These are phyloP conservation scores for Drosophila fungiperda DNA, from an alignment of 2,888 invertebrate genomes.

Conservation along the genomic window DNA sequence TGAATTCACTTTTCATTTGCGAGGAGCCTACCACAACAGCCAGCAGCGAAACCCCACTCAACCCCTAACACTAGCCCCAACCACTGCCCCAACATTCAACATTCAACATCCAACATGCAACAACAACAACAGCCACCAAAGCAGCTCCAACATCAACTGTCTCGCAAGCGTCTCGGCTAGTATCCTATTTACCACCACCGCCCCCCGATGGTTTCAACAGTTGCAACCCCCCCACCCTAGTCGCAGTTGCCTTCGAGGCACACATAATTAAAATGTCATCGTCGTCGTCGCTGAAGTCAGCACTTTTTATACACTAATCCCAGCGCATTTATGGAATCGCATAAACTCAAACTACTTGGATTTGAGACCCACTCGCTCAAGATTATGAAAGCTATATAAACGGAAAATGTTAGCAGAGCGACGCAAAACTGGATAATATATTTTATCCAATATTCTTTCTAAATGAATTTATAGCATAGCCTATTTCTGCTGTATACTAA, in stretches of 20 bases:
- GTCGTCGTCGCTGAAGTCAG: slow-evolving; percentile 51
- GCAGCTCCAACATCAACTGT: slow-evolving; percentile 51
- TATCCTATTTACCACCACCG: slow-evolving; percentile 25
- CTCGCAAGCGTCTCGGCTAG: slow-evolving; percentile 72
- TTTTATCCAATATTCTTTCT: not conserved
- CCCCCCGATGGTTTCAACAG: not conserved
- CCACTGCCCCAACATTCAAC: not conserved
- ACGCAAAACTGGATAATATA: not conserved
- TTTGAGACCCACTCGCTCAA: not conserved
- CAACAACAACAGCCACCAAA: slow-evolving; percentile 6
- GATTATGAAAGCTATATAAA: slow-evolving; percentile 2
- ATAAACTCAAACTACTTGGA: not conserved
- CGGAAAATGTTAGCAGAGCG: not conserved
- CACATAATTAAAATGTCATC: slow-evolving; percentile 81
- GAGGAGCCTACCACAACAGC: slow-evolving; percentile 23
- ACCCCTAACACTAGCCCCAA: slow-evolving; percentile 10
- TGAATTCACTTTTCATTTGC: slow-evolving; percentile 76
- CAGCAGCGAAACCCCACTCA: slow-evolving; percentile 2
- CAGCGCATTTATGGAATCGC: slow-evolving; percentile 4
- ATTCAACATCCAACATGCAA: not conserved
- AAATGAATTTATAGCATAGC: not conserved
- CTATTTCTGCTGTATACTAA: not conserved
- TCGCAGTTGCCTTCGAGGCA: slow-evolving; percentile 57
- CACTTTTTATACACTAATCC: slow-evolving; percentile 53
- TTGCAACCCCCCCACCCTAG: slow-evolving; percentile 22